Percentiles rank a stretch among this genome's conserved stretches.
Conservation (phyloP, 2,113 vertebrate species). For the Aphyosemion australe region DNA sequence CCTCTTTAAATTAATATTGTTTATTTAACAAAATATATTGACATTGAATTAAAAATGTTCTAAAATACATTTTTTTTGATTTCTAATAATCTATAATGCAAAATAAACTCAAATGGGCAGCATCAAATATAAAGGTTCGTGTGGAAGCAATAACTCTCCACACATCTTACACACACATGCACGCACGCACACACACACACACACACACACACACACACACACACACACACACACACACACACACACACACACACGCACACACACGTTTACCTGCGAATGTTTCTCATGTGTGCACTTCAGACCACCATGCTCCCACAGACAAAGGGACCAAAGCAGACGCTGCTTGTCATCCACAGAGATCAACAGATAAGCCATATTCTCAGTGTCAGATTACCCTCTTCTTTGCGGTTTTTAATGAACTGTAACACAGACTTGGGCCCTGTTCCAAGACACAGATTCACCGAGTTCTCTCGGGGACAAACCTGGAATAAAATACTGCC, state of each 20-base stretch:
- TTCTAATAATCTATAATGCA: no score
- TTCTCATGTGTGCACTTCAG: conserved; percentile 7
- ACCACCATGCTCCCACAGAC: conserved; percentile 9
- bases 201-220: no score
- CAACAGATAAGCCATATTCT: conserved; percentile 41
- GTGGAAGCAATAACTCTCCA: not conserved
- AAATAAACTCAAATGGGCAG: no score
- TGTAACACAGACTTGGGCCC: conserved; percentile 32
- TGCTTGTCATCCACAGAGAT: conserved; percentile 38
- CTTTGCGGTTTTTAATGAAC: conserved; percentile 22
- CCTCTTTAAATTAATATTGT: no score
- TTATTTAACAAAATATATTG: not conserved
- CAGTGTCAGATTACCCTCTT: conserved; percentile 40
- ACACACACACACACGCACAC: not conserved
- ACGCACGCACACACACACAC: no score
- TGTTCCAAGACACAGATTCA: conserved; percentile 20
- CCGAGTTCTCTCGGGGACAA: conserved; percentile 7
- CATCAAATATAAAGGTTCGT: no score
- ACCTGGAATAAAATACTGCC: conserved; percentile 1
- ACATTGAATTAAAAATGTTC: not conserved
- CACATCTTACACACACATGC: no score
- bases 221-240: not conserved
- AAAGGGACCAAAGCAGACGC: conserved; percentile 17
- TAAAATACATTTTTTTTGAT: no score
- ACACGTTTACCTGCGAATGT: not conserved